A percentile compares a stretch with the other conserved stretches of the same genome.
Evolutionary conservation across 2,113 vertebrate genomes (phyloP).

Genomic region (Chaetorhynchus papuensis): DNA sequence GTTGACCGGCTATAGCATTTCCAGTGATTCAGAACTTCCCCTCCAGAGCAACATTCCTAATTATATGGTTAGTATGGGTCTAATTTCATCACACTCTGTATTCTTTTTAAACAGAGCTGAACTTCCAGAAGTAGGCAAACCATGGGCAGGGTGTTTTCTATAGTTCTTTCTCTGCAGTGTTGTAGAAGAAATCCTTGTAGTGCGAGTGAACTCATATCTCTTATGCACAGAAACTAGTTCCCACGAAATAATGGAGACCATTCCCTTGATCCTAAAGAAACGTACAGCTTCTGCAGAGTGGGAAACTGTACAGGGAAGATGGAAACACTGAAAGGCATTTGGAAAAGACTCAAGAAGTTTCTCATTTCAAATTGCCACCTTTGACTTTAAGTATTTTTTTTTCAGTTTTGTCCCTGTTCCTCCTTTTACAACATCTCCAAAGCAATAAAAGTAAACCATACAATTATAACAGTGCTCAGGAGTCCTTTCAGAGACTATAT

Average conservation of each 20-base stretch:
- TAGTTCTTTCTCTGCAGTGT: not conserved
- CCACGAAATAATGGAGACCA: not conserved
- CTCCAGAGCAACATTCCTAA: not conserved
- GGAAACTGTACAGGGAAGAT: not conserved
- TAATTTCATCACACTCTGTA: not conserved
- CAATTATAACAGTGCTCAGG: not conserved
- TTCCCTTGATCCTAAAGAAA: not conserved
- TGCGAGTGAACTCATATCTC: not conserved
- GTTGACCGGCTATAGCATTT: not conserved
- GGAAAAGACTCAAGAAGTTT: not conserved
- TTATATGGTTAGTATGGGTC: not conserved
- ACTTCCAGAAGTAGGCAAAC: not conserved
- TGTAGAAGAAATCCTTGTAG: not conserved
- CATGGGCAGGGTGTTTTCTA: not conserved
- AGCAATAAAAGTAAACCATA: not conserved
- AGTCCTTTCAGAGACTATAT: not conserved
- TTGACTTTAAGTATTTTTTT: slow-evolving; percentile 10
- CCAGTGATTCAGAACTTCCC: not conserved
- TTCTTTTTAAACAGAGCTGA: not conserved
- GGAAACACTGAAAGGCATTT: not conserved
- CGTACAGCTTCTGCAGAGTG: not conserved
- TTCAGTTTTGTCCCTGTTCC: not conserved
- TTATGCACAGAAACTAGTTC: not conserved
- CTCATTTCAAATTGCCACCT: not conserved
- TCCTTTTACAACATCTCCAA: not conserved